Conservation (phyloP, 2,113 vertebrate genomes). For the Cisticola juncidis region DNA sequence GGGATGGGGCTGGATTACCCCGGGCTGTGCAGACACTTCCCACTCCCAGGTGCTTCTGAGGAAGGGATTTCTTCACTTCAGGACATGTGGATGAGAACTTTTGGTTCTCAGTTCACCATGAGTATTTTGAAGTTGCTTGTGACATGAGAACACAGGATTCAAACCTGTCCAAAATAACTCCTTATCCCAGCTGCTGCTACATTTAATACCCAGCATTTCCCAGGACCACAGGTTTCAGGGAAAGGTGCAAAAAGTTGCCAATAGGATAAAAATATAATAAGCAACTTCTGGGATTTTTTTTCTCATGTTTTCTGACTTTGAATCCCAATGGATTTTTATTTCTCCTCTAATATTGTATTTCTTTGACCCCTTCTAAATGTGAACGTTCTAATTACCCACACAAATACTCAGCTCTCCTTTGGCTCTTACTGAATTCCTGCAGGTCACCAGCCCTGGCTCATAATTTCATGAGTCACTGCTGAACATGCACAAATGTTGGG, state of each 20-base stretch:
- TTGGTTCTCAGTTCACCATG: not conserved
- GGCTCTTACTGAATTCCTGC: not conserved
- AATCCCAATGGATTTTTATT: not conserved
- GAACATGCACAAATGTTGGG: not conserved
- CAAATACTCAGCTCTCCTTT: not conserved
- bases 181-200: not conserved
- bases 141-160: not conserved
- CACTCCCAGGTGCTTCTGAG: not conserved
- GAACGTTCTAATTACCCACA: not conserved
- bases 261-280: not conserved
- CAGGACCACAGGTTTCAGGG: not conserved
- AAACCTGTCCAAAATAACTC: not conserved
- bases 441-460: slow-evolving; percentile 30
- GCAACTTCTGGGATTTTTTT: not conserved
- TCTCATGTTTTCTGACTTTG: not conserved
- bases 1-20: not conserved
- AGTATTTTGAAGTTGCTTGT: not conserved
- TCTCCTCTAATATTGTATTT: not conserved
- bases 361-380: slow-evolving; percentile 13
- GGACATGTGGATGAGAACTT: not conserved
- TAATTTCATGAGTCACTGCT: slow-evolving; percentile 54
- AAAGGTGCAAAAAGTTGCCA: not conserved
- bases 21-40: not conserved
- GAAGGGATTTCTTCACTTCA: not conserved
- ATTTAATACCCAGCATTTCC: not conserved